phyloP scores from a whole-genome alignment of 2,113 vertebrate species.

The Motacilla alba region DNA sequence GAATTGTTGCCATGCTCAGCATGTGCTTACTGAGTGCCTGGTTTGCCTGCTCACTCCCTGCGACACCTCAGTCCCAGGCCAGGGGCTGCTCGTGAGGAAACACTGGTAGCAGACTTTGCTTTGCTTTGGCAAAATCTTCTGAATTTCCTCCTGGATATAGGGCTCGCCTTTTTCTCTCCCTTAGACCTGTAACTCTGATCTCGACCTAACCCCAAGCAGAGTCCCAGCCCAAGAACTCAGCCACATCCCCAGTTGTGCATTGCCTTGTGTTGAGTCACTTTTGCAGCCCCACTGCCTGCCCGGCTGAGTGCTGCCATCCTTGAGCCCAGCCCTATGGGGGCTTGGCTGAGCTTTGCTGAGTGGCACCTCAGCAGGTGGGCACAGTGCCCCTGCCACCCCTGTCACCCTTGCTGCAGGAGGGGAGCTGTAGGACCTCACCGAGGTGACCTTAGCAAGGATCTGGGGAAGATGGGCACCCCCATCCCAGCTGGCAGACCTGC shows the following conservation, averaged over 20 bases:
- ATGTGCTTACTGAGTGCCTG: background rate
- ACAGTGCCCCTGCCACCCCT: background rate
- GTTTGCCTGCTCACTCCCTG: background rate
- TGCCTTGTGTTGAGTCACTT: fast-evolving
- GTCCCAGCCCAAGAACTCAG: background rate
- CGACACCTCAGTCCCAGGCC: background rate
- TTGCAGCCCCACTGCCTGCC: background rate
- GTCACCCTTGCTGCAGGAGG: background rate
- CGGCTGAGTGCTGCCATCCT: fast-evolving
- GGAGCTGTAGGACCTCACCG: background rate
- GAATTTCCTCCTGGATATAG: background rate
- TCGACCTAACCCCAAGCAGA: background rate
- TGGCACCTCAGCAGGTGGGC: background rate
- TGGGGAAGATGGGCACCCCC: background rate
- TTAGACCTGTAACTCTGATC: background rate
- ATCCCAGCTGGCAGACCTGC: background rate
- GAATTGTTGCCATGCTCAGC: background rate
- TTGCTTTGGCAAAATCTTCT: background rate
- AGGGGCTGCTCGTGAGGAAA: background rate
- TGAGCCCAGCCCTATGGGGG: fast-evolving
- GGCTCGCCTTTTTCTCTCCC: background rate
- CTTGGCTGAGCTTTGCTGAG: background rate
- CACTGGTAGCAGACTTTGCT: background rate
- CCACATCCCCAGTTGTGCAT: fast-evolving
- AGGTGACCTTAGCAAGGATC: background rate